Percentiles rank a stretch among this genome's conserved stretches.
phyloP scores from a whole-genome alignment of 2,888 invertebrate genomes.

The Pyralis farinalis region DNA sequence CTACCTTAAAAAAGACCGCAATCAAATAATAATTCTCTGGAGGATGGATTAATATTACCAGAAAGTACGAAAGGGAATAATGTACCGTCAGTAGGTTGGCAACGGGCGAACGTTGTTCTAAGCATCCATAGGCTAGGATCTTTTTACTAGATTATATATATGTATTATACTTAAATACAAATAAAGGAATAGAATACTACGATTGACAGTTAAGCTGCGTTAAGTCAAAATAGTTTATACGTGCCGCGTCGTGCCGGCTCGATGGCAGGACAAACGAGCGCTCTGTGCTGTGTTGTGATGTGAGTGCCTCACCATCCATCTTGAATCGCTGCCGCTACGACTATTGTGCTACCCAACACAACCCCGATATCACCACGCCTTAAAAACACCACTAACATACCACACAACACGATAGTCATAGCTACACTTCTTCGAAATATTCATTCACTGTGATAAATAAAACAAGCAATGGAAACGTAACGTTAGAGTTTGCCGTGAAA shows the following conservation, averaged over 20 bases:
- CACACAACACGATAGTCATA: slow-evolving; percentile 19
- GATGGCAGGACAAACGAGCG: too few species aligned
- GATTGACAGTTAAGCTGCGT: not conserved
- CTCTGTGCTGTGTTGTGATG: too few species aligned
- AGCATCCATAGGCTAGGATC: too few species aligned
- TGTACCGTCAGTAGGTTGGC: too few species aligned
- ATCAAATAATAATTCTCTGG: too few species aligned
- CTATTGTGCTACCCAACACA: slow-evolving; percentile 32
- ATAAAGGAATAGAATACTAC: too few species aligned
- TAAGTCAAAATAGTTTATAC: slow-evolving; percentile 12
- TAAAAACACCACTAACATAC: slow-evolving; percentile 12
- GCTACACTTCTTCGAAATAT: slow-evolving; percentile 1
- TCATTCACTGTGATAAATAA: not conserved
- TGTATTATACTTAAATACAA: too few species aligned
- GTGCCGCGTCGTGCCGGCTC: not conserved
- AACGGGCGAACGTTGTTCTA: too few species aligned
- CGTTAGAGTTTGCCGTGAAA: slow-evolving; percentile 15
- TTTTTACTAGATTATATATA: too few species aligned
- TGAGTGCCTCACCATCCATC: slow-evolving; percentile 14
- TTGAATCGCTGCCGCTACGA: slow-evolving; percentile 39
- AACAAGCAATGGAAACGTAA: slow-evolving; percentile 18
- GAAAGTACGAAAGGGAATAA: too few species aligned
- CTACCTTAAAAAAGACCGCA: too few species aligned
- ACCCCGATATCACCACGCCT: slow-evolving; percentile 27
- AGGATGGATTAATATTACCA: too few species aligned